Evolutionary conservation across 2,888 invertebrate genomes (phyloP).

Genomic region (Onchidella celtica): DNA sequence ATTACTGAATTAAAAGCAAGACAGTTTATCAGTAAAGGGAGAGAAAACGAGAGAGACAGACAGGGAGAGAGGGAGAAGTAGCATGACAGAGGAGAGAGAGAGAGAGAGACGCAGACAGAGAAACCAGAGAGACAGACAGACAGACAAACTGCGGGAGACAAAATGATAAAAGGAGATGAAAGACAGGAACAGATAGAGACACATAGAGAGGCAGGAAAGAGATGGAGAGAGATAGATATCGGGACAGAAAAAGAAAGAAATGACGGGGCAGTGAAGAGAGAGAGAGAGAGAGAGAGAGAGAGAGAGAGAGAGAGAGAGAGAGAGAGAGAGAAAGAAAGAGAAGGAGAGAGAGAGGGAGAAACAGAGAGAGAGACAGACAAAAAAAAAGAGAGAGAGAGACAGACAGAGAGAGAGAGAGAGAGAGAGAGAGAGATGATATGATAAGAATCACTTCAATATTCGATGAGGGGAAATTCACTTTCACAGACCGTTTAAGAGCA

Average conservation of each 20-base stretch:
- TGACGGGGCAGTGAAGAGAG: not conserved
- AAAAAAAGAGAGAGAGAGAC: not conserved
- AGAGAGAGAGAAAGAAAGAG: conserved; percentile 10
- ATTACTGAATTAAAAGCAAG: too few relatives aligned
- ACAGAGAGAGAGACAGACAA: not conserved
- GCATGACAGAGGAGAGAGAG: not conserved
- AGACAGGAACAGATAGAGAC: not conserved
- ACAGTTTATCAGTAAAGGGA: too few relatives aligned
- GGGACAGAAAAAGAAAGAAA: not conserved
- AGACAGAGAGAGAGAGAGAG: conserved; percentile 1
- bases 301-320: conserved; percentile 1
- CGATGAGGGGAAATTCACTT: too few relatives aligned
- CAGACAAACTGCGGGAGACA: not conserved
- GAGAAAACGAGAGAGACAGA: not conserved
- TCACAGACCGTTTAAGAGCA: too few relatives aligned
- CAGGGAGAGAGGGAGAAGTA: not conserved
- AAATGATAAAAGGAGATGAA: not conserved
- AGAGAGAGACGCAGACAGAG: not conserved
- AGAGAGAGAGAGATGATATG: conserved; percentile 18
- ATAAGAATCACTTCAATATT: too few relatives aligned
- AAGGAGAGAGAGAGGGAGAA: conserved; percentile 19
- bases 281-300: conserved; percentile 2
- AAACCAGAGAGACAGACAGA: not conserved
- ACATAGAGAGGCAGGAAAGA: not conserved
- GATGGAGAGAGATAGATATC: conserved; percentile 17